These are phyloP conservation scores for Ctenochaetus hawaiiensis DNA, from an alignment of 2,797 vertebrate species.

Conservation along the genomic window DNA sequence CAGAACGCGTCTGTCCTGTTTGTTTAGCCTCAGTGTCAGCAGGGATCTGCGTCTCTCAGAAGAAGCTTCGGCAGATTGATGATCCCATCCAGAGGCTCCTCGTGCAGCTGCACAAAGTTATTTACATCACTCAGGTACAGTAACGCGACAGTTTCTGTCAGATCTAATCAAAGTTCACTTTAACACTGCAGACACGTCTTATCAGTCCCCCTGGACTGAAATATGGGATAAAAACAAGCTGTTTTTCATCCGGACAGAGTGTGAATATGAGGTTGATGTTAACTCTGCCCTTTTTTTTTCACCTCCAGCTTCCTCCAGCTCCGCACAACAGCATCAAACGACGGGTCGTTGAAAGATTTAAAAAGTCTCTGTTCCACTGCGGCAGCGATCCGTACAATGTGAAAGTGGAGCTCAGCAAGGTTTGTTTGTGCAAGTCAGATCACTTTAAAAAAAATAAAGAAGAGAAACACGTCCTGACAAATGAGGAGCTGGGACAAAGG, in stretches of 20 bases:
- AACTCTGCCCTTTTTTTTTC: conserved; percentile 3
- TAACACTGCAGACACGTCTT: neutral
- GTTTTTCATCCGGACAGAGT: neutral
- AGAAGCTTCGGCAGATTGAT: conserved; percentile 90
- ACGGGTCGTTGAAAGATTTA: conserved; percentile 89
- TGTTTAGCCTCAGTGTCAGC: conserved; percentile 80
- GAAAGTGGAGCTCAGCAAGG: conserved; percentile 93
- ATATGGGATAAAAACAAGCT: too few species aligned
- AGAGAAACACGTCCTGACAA: too few species aligned
- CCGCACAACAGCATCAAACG: conserved; percentile 86
- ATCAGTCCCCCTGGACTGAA: neutral
- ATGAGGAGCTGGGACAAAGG: too few species aligned
- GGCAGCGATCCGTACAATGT: conserved; percentile 89
- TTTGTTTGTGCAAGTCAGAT: conserved; percentile 53
- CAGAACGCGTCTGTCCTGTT: conserved; percentile 5
- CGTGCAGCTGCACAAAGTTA: conserved; percentile 92
- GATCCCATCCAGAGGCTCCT: conserved; percentile 93
- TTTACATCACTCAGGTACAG: conserved; percentile 91
- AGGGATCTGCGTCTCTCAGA: conserved; percentile 91
- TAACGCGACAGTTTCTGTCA: neutral
- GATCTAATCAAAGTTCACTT: neutral
- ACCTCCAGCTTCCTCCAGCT: conserved; percentile 89
- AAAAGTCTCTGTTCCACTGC: conserved; percentile 91
- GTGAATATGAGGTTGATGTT: neutral
- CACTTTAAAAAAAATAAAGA: too few species aligned